Conservation (phyloP, 2,797 vertebrate species). For the Momotus momota region DNA sequence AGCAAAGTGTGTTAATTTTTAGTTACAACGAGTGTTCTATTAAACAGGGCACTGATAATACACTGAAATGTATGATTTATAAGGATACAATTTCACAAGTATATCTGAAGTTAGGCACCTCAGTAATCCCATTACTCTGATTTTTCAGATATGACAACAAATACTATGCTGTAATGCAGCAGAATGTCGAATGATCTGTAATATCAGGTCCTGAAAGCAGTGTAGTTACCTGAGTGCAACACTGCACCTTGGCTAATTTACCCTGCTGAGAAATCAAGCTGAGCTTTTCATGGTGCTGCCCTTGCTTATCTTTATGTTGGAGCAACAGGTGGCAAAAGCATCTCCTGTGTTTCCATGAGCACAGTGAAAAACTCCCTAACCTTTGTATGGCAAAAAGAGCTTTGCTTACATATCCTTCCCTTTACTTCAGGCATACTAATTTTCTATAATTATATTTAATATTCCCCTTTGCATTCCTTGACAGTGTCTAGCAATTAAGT, state of each 20-base stretch:
- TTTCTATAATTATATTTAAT: not conserved
- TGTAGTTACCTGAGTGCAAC: not conserved
- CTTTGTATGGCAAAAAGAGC: not conserved
- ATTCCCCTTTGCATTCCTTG: not conserved
- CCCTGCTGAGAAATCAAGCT: not conserved
- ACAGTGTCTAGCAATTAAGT: not conserved
- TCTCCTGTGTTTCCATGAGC: not conserved
- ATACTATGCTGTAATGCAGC: not conserved
- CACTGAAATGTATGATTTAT: not conserved
- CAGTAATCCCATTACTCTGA: not conserved
- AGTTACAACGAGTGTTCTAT: not conserved
- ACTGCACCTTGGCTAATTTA: not conserved
- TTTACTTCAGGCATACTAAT: not conserved
- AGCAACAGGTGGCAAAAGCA: not conserved
- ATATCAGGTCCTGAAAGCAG: not conserved
- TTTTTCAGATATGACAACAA: not conserved
- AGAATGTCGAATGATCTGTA: not conserved
- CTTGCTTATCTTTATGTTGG: not conserved
- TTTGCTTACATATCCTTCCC: not conserved
- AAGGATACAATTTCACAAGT: not conserved
- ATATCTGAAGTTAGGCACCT: not conserved
- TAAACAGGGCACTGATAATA: not conserved
- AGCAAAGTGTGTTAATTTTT: not conserved
- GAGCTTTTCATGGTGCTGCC: not conserved
- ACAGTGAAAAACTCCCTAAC: not conserved